Evolutionary conservation across 2,888 invertebrate species (phyloP).

Genomic region (Ichneumoninae sp.): DNA sequence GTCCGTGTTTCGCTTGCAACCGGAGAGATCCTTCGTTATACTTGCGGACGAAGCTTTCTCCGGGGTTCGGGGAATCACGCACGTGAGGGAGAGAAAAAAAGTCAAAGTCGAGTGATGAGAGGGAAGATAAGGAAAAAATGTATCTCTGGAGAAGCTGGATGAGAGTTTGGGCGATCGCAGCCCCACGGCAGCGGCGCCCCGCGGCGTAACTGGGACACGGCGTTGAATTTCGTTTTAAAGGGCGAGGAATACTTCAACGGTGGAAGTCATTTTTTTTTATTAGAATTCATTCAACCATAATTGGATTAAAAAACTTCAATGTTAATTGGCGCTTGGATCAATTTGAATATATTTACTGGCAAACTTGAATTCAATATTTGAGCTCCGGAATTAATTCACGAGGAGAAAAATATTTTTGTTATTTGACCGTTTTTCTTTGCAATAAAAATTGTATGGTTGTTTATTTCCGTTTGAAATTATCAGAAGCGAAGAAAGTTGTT

Average conservation of each 20-base stretch:
- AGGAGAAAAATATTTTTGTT: no score
- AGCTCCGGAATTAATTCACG: no score
- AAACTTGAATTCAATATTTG: no score
- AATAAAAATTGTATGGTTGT: no score
- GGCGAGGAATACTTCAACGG: background rate
- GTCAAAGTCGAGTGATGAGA: slow-evolving; percentile 1
- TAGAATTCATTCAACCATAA: no score
- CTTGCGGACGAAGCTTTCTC: background rate
- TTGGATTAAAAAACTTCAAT: no score
- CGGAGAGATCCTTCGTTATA: background rate
- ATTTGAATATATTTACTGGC: no score
- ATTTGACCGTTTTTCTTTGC: no score
- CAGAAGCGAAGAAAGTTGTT: background rate
- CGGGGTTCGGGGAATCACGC: background rate
- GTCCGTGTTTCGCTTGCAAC: background rate
- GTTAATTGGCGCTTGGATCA: no score
- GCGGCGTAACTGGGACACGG: background rate
- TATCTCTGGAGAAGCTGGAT: background rate
- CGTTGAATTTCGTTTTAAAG: background rate
- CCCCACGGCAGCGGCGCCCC: background rate
- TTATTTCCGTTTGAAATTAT: no score
- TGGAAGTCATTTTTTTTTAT: no score
- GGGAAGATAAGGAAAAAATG: slow-evolving; percentile 6
- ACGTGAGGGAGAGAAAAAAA: background rate
- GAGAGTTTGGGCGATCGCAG: background rate